A percentile compares a stretch with the other conserved stretches of the same genome.
These are phyloP conservation scores for Lydus trimaculatus DNA, from an alignment of 2,888 invertebrate species.

Conservation along the genomic window DNA sequence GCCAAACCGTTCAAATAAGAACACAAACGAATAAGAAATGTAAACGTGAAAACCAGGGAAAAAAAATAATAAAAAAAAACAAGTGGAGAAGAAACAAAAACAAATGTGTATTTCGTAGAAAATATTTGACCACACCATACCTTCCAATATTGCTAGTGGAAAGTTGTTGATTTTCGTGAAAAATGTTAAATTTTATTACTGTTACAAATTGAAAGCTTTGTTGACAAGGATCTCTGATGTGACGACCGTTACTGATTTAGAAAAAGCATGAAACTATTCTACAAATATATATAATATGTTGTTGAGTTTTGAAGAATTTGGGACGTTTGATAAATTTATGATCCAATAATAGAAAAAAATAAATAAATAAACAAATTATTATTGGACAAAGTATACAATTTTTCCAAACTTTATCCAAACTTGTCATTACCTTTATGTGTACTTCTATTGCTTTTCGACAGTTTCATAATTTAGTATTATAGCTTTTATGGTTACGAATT, in stretches of 20 bases:
- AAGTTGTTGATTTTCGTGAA: not conserved
- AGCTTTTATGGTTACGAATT: conserved; percentile 24
- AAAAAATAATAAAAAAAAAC: not conserved
- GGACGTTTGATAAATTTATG: conserved; percentile 4
- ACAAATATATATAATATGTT: not conserved
- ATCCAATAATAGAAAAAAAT: not conserved
- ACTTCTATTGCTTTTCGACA: conserved; percentile 19
- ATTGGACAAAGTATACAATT: not conserved
- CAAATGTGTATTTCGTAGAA: not conserved
- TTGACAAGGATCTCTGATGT: not conserved
- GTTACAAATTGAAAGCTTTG: not conserved
- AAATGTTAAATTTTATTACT: conserved; percentile 6
- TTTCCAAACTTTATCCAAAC: not conserved
- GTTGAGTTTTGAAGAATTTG: not conserved
- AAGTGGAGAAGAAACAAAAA: not conserved
- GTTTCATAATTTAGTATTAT: conserved; percentile 21
- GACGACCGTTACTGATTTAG: conserved; percentile 6
- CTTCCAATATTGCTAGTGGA: not conserved
- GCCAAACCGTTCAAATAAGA: conserved; percentile 9
- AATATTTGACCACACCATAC: not conserved
- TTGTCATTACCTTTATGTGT: conserved; percentile 9
- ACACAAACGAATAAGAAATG: conserved; percentile 10
- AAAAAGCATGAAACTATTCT: not conserved
- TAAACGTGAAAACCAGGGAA: not conserved
- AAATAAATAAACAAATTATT: not conserved